phyloP scores from a whole-genome alignment of 2,113 vertebrate genomes.

The Cebus imitator region DNA sequence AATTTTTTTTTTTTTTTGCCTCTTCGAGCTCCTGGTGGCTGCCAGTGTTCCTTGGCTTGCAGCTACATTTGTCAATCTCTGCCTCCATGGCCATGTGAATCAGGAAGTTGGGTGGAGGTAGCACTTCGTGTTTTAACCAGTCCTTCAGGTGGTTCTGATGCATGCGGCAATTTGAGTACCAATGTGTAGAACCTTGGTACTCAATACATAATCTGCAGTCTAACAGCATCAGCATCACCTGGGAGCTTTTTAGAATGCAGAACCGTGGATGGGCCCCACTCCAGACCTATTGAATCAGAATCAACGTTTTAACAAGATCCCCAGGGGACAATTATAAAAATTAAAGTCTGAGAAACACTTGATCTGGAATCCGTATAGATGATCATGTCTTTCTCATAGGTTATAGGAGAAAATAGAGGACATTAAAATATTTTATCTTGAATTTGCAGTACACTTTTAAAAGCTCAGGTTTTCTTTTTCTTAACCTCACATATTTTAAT shows the following conservation, averaged over 20 bases:
- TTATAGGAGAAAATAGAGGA: background rate
- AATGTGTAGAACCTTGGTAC: background rate
- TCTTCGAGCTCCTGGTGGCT: background rate
- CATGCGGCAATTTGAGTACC: background rate
- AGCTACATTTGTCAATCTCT: background rate
- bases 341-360: background rate
- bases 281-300: background rate
- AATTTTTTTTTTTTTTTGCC: no score
- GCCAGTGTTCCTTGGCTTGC: background rate
- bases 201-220: background rate
- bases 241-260: background rate
- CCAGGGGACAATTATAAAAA: background rate
- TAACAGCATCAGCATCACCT: background rate
- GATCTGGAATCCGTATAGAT: background rate
- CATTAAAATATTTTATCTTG: background rate
- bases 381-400: background rate
- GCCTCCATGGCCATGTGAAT: background rate
- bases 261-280: rapidly evolving
- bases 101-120: background rate
- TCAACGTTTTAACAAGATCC: background rate
- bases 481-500: background rate
- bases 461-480: background rate
- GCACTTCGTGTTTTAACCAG: background rate
- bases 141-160: background rate
- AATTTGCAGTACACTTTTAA: background rate